These are phyloP conservation scores for Lepus timidus DNA, from an alignment of 2,113 vertebrate species.

Conservation along the genomic window DNA sequence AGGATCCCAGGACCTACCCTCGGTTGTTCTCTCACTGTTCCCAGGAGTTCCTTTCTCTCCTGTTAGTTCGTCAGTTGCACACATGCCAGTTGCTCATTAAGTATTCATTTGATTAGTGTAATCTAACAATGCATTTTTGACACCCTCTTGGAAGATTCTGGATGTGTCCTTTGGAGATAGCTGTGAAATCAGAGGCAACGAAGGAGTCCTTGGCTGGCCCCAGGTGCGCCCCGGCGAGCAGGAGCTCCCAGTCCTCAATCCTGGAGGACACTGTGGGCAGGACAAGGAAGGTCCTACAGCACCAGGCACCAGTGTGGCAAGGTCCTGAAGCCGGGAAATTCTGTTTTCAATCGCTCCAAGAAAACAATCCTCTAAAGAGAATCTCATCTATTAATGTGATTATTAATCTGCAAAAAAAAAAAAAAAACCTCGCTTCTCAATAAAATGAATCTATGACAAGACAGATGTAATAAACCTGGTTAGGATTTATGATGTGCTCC, in stretches of 20 bases:
- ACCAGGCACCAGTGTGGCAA: not conserved
- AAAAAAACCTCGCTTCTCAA: slow-evolving; percentile 66
- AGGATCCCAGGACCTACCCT: not conserved
- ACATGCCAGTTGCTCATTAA: slow-evolving; percentile 9
- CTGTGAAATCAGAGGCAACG: not conserved
- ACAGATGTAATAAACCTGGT: slow-evolving; percentile 89
- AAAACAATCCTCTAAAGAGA: slow-evolving; percentile 78
- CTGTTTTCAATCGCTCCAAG: slow-evolving; percentile 54
- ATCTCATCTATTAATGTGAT: slow-evolving; percentile 82
- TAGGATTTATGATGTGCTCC: slow-evolving; percentile 87
- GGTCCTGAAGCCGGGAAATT: not conserved
- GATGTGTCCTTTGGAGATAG: slow-evolving; percentile 24
- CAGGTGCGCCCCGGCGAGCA: not conserved
- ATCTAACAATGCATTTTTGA: slow-evolving; percentile 11
- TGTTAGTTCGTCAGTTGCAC: not conserved
- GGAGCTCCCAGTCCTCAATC: not conserved
- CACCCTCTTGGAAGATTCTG: slow-evolving; percentile 50
- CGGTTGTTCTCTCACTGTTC: not conserved
- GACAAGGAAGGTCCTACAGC: not conserved
- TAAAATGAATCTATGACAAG: slow-evolving; percentile 88
- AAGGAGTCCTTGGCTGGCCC: not conserved
- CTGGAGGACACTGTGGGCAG: not conserved
- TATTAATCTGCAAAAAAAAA: slow-evolving; percentile 81
- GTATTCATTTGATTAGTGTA: slow-evolving; percentile 57
- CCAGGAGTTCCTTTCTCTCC: not conserved